A percentile compares a stretch with the other conserved stretches of the same genome.
Conservation (phyloP, 2,113 vertebrate genomes). For the Nesospiza acunhae region DNA sequence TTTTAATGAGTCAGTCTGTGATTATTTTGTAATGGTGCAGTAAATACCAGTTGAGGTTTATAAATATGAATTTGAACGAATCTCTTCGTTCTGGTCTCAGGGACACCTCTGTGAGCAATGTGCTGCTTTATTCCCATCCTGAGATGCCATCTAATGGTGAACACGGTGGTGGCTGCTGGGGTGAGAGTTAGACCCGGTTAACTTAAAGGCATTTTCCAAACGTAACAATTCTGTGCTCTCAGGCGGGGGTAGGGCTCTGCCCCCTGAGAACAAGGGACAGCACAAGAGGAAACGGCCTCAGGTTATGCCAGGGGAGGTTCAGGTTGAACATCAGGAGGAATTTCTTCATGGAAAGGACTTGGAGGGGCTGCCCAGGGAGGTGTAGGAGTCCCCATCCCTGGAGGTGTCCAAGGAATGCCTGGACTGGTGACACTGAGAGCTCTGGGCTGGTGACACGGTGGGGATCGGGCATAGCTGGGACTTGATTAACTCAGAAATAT, state of each 20-base stretch:
- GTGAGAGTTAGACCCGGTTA: background rate
- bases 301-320: background rate
- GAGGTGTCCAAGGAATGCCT: background rate
- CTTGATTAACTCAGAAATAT: background rate
- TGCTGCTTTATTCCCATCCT: background rate
- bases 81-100: fast-evolving
- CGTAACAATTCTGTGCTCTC: background rate
- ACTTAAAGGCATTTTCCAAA: background rate
- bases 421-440: fast-evolving
- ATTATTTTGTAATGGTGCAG: background rate
- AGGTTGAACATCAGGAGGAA: background rate
- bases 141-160: conserved; percentile 21
- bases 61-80: background rate
- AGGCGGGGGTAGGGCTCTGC: fast-evolving
- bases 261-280: background rate
- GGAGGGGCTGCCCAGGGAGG: too few relatives aligned
- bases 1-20: background rate
- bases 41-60: background rate
- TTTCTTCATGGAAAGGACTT: background rate
- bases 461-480: fast-evolving
- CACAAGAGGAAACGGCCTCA: too few relatives aligned
- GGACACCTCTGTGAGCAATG: fast-evolving
- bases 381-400: background rate
- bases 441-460: background rate
- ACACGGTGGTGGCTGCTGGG: background rate